Conservation (phyloP, 1,140 invertebrate species). For the Heliothis virescens region DNA sequence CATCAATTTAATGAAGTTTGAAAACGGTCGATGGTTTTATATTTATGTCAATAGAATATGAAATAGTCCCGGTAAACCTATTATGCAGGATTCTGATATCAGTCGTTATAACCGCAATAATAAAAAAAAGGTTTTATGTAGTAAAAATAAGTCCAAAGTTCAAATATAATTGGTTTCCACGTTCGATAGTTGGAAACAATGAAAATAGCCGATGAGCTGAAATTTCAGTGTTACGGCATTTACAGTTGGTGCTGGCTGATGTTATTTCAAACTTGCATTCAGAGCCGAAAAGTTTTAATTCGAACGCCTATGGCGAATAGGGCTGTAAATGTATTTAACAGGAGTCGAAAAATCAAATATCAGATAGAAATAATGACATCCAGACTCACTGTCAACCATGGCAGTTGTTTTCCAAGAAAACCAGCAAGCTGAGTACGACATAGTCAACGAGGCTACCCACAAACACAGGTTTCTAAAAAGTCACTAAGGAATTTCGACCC, state of each 20-base stretch:
- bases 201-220: constrained; percentile 13
- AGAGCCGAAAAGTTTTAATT: neutral
- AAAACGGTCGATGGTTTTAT: neutral
- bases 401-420: no score
- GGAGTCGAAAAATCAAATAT: neutral
- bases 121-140: no score
- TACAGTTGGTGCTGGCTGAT: neutral
- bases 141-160: no score
- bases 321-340: no score
- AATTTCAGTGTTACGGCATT: neutral
- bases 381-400: no score
- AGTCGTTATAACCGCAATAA: neutral
- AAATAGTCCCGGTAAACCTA: neutral
- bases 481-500: no score
- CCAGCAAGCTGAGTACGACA: no score
- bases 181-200: neutral
- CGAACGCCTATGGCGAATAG: neutral
- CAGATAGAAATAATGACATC: neutral
- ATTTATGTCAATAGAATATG: constrained; percentile 8
- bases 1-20: constrained; percentile 1
- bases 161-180: no score
- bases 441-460: no score
- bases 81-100: neutral
- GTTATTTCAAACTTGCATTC: neutral
- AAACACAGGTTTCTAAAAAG: no score